phyloP scores from a whole-genome alignment of 2,888 invertebrate species.

The Neoscelio sp. region DNA sequence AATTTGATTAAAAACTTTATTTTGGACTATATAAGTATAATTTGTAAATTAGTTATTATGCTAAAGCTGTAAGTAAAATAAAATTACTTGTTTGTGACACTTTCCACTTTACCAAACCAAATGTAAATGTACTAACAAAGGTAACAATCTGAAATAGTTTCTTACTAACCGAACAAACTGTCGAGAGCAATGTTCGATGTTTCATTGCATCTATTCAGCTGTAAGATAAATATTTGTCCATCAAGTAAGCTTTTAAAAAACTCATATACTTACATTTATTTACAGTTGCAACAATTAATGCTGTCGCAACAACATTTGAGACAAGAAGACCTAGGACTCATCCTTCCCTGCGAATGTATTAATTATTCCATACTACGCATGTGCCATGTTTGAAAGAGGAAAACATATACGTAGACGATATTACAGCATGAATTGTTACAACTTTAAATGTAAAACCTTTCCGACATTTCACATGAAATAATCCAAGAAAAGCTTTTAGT shows the following conservation, averaged over 20 bases:
- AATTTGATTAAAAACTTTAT: too few relatives aligned
- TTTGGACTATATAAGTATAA: too few relatives aligned
- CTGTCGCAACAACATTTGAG: conserved; percentile 46
- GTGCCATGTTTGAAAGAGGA: conserved; percentile 20
- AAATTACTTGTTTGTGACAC: conserved; percentile 25
- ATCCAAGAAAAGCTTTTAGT: conserved; percentile 7
- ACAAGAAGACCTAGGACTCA: conserved; percentile 56
- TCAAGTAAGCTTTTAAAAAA: conserved; percentile 30
- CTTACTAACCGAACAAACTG: conserved; percentile 18
- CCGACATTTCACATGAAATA: conserved; percentile 23
- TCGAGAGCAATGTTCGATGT: conserved; percentile 18
- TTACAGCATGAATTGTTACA: conserved; percentile 63
- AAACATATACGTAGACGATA: conserved; percentile 33
- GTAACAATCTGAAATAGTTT: neutral
- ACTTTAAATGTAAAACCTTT: conserved; percentile 46
- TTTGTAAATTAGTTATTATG: too few relatives aligned
- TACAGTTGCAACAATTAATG: conserved; percentile 65
- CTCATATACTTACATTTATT: conserved; percentile 55
- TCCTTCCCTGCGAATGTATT: conserved; percentile 58
- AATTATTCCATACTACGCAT: conserved; percentile 55
- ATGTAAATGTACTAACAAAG: conserved; percentile 14
- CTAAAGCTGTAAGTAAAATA: neutral
- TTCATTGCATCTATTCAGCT: conserved; percentile 27
- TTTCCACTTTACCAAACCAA: neutral
- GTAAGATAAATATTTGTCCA: conserved; percentile 22